Conservation (phyloP, 2,113 vertebrate species). For the Rhabdornis inornatus region DNA sequence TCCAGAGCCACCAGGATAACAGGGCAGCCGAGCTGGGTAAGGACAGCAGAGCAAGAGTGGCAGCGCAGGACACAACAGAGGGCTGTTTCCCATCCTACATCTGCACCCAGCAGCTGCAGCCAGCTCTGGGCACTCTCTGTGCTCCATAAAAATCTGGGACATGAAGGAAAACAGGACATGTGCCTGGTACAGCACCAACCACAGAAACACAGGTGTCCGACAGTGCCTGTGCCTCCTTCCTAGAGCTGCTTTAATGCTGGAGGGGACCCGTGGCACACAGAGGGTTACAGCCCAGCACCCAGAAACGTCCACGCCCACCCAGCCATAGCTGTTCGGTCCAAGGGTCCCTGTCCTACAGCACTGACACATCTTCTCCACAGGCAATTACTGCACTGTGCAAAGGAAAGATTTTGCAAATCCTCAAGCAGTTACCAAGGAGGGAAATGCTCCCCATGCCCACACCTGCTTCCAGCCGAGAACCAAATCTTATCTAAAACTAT, state of each 20-base stretch:
- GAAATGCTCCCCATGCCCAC: neutral
- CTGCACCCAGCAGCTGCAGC: neutral
- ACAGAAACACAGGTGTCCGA: neutral
- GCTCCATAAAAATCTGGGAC: neutral
- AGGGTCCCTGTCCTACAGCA: neutral
- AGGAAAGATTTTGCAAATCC: neutral
- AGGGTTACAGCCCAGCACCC: neutral
- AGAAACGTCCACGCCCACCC: fast-evolving
- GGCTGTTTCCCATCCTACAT: neutral
- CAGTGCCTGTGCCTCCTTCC: neutral
- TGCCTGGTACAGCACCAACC: neutral
- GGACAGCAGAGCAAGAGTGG: neutral
- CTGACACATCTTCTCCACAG: neutral
- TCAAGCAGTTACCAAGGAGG: neutral
- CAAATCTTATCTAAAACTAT: neutral
- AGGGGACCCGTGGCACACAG: neutral
- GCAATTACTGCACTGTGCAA: neutral
- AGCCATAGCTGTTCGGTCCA: fast-evolving
- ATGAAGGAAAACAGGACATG: fast-evolving
- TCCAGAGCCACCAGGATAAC: fast-evolving
- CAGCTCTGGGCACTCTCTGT: neutral
- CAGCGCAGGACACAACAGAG: neutral
- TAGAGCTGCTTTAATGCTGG: neutral
- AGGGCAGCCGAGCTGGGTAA: neutral
- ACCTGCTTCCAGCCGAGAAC: neutral